A percentile compares a stretch with the other conserved stretches of the same genome.
These are phyloP conservation scores for Aurelia sp. DNA, from an alignment of 30 jellyfish, hydroid and myxozoan species.

Conservation along the genomic window DNA sequence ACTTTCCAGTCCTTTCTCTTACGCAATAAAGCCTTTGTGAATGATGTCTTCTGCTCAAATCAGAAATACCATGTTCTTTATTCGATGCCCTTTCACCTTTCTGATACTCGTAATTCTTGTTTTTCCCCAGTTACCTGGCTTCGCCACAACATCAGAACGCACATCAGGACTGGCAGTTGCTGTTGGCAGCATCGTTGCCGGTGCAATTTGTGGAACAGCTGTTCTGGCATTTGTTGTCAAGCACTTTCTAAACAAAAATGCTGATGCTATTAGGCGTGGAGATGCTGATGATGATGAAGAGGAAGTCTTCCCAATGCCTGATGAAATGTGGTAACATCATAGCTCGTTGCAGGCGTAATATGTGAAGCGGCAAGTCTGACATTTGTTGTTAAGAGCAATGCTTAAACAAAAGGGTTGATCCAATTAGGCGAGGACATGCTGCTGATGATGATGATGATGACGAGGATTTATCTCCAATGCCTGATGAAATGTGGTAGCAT, in stretches of 20 bases:
- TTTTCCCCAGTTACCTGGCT: slow-evolving; percentile 24
- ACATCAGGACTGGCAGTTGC: slow-evolving; percentile 86
- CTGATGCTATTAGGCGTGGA: slow-evolving; percentile 16
- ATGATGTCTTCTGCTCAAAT: too few species aligned
- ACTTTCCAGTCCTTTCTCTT: too few species aligned
- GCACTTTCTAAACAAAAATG: slow-evolving; percentile 51
- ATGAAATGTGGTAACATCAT: slow-evolving; percentile 77
- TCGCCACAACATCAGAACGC: slow-evolving; percentile 44
- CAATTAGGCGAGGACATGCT: background rate
- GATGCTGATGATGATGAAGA: slow-evolving; percentile 62
- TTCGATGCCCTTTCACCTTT: too few species aligned
- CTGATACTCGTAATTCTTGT: background rate
- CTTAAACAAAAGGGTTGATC: slow-evolving; percentile 45
- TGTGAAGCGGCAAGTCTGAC: slow-evolving; percentile 66
- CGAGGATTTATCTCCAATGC: slow-evolving; percentile 85
- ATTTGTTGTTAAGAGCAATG: slow-evolving; percentile 41
- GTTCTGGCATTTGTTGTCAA: slow-evolving; percentile 49
- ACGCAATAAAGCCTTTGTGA: too few species aligned
- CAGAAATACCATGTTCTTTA: too few species aligned
- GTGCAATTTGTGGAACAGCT: slow-evolving; percentile 75
- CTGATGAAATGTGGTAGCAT: slow-evolving; percentile 87
- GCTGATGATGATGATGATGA: slow-evolving; percentile 57
- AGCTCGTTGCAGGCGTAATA: too few species aligned
- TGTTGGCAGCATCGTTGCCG: slow-evolving; percentile 88
- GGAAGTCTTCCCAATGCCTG: slow-evolving; percentile 90